Evolutionary conservation across 2,113 vertebrate genomes (phyloP).

Genomic region (Chionodraco myersi): DNA sequence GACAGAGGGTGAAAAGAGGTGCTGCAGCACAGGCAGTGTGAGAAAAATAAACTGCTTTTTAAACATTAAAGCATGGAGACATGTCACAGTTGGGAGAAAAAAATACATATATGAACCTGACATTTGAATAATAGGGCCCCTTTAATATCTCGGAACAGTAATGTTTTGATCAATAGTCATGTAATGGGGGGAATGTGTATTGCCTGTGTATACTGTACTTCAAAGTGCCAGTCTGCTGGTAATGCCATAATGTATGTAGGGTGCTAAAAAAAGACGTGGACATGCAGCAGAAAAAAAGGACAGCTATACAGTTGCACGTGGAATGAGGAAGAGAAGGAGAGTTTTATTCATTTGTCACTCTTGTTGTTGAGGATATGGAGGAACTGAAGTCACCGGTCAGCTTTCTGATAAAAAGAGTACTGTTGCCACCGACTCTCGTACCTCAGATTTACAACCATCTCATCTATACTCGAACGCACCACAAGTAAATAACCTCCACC

Average conservation of each 20-base stretch:
- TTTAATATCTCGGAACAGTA: too few relatives aligned
- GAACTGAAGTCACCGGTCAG: background rate
- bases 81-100: too few relatives aligned
- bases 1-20: too few relatives aligned
- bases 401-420: background rate
- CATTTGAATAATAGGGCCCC: too few relatives aligned
- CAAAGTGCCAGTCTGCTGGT: background rate
- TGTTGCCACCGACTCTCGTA: background rate
- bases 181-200: background rate
- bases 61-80: too few relatives aligned
- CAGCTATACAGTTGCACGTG: slow-evolving; percentile 1
- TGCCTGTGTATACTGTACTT: background rate
- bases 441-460: background rate
- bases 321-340: background rate
- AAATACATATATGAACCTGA: too few relatives aligned
- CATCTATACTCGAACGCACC: background rate
- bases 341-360: background rate
- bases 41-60: too few relatives aligned
- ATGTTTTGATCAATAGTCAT: too few relatives aligned
- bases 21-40: too few relatives aligned
- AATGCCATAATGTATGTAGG: background rate
- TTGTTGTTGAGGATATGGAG: background rate
- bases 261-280: slow-evolving; percentile 60
- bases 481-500: background rate
- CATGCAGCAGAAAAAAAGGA: slow-evolving; percentile 28